phyloP scores from a whole-genome alignment of 1,140 invertebrate genomes.

The Drosophila dunni region DNA sequence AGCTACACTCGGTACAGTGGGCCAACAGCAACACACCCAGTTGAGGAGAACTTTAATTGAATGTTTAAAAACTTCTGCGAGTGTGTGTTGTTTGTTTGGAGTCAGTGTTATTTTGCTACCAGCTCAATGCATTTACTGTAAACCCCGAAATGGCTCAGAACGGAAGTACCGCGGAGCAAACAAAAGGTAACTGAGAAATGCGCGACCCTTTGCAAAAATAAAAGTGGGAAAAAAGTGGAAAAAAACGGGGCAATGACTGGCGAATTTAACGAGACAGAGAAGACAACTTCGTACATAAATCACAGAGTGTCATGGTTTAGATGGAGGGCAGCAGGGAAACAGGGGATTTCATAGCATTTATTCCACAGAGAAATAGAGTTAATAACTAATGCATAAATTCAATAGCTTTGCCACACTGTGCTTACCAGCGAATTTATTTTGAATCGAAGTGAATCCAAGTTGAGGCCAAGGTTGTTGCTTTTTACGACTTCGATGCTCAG shows the following conservation, averaged over 20 bases:
- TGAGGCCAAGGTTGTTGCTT: constrained; percentile 71
- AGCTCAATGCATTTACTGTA: constrained; percentile 28
- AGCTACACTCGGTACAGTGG: background rate
- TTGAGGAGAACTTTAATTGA: background rate
- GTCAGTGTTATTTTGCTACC: constrained; percentile 7
- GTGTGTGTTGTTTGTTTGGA: constrained; percentile 3
- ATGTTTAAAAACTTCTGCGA: background rate
- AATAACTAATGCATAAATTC: constrained; percentile 30
- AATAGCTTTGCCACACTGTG: constrained; percentile 61
- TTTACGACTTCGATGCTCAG: constrained; percentile 14
- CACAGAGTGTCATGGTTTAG: constrained; percentile 36
- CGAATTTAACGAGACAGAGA: constrained; percentile 54
- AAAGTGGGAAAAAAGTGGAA: constrained; percentile 4
- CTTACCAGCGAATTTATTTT: constrained; percentile 52
- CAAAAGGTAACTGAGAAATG: constrained; percentile 54
- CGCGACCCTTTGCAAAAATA: constrained; percentile 31
- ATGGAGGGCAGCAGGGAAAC: background rate
- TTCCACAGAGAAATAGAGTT: background rate
- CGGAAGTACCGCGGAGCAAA: constrained; percentile 55
- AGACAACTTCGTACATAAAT: constrained; percentile 76
- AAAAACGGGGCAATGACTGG: constrained; percentile 74
- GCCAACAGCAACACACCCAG: background rate
- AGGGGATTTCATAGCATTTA: constrained; percentile 1
- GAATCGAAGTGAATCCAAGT: constrained; percentile 31
- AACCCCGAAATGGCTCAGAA: constrained; percentile 37